Evolutionary conservation across 2,888 invertebrate species (phyloP), one percentile per base, ranked within the genome.

Genomic region (Hemicrepidius hirtus): DNA sequence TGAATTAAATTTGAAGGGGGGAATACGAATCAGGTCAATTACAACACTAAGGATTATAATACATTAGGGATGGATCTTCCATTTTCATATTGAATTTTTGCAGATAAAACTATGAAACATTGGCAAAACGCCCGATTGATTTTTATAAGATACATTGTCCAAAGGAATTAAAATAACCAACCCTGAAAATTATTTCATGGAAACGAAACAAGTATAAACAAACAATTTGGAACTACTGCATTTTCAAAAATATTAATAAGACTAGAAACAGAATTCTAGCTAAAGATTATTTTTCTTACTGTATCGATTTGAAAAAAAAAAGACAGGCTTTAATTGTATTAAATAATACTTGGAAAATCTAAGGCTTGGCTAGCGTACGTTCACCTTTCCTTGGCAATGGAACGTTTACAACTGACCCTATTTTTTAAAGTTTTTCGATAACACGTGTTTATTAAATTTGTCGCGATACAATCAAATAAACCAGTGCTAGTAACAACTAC

Each of bases 401-500:
- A 40, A 13, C 40, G 40, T 13, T 24, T 40, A 40, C 40, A 40
- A 13, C 40, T 18, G 18, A 44, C 18, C 18, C 18, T 44, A 6
- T 18, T 44, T 44, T 44, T 44, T 44, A 44, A n/a, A 44, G 44
- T 44, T 44, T 44, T 44, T 18, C 44, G 18, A 44, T 44, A 44
- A 16, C 44, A 44, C 44, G 44, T 44, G 5, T 18, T 16, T 44
- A 16, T 16, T 7, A 3, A 44, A 44, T 16, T 44, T 44, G 44
- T 9, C 18, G 13, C 18, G 16, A 44, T 32, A 44, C 16, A 44
- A 44, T 44, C 44, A 44, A 44, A 18, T 13, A 16, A 44, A 18
- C 7, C 44, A 44, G 18, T 44, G 3, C 32, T 2, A 32, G 7
- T 32, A 32, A 32, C 32, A 32, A 32, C 32, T 32, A 9, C 32